phyloP scores from a whole-genome alignment of 2,113 vertebrate genomes.

The Pelecanus crispus region DNA sequence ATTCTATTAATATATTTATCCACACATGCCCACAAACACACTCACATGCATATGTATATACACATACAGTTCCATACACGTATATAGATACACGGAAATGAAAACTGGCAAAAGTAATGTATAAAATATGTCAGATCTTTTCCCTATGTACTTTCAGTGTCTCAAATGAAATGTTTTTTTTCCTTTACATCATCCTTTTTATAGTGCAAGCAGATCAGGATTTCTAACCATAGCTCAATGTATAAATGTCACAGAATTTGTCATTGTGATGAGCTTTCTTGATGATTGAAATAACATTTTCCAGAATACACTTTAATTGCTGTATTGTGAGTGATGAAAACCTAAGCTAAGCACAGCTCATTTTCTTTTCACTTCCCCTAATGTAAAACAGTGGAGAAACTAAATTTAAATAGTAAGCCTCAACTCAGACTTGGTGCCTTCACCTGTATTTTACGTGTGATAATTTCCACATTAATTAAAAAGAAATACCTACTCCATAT shows the following conservation, averaged over 20 bases:
- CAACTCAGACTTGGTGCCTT: not conserved
- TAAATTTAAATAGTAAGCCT: not conserved
- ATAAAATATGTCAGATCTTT: not conserved
- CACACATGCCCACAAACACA: not conserved
- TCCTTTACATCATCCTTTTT: not conserved
- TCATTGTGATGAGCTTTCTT: not conserved
- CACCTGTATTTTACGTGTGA: not conserved
- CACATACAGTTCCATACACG: not conserved
- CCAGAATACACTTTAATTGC: not conserved
- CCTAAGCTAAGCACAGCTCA: not conserved
- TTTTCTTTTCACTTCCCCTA: not conserved
- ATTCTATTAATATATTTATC: not conserved
- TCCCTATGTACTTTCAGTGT: not conserved
- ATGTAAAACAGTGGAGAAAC: not conserved
- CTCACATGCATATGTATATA: not conserved
- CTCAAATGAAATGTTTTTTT: not conserved
- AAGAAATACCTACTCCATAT: not conserved
- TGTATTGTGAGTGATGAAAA: not conserved
- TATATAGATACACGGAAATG: not conserved
- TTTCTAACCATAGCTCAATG: not conserved
- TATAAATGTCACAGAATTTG: not conserved
- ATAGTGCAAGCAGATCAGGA: not conserved
- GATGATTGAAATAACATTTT: not conserved
- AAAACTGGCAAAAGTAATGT: not conserved
- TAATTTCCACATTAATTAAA: not conserved